Evolutionary conservation across 2,113 vertebrate species (phyloP).

Genomic region (Trichomycterus rosablanca): DNA sequence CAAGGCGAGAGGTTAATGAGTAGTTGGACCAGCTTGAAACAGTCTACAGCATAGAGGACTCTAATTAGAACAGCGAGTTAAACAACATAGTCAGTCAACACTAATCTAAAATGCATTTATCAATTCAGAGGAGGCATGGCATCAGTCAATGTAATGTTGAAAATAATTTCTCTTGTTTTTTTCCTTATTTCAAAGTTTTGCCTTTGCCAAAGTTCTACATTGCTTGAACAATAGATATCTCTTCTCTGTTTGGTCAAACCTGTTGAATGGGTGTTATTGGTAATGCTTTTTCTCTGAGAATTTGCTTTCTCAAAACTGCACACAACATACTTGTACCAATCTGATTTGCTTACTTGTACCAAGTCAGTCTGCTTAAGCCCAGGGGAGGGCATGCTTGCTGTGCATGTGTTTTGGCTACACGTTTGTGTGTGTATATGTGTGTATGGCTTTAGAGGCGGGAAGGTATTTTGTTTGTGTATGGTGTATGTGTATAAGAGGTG

Average conservation of each 20-base stretch:
- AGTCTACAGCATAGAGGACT: slow-evolving; percentile 33
- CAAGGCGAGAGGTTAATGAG: slow-evolving; percentile 61
- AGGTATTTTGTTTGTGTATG: slow-evolving; percentile 40
- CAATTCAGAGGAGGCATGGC: slow-evolving; percentile 11
- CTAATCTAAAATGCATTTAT: slow-evolving; percentile 59
- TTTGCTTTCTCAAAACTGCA: no score
- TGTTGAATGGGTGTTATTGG: no score
- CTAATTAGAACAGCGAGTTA: slow-evolving; percentile 37
- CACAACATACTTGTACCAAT: no score
- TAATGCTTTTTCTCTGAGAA: no score
- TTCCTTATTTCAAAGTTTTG: no score
- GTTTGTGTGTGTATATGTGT: not conserved
- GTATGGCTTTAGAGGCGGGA: not conserved
- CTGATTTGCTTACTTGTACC: slow-evolving; percentile 4
- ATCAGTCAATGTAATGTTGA: slow-evolving; percentile 21
- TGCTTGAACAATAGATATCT: no score
- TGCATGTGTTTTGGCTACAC: no score
- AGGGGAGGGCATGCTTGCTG: not conserved
- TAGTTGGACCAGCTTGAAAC: slow-evolving; percentile 59
- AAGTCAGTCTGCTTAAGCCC: slow-evolving; percentile 1
- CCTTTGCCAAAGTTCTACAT: no score
- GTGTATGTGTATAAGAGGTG: slow-evolving; percentile 24
- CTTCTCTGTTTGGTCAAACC: no score
- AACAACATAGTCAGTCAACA: slow-evolving; percentile 23
- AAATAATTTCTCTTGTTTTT: not conserved